Evolutionary conservation across 2,888 invertebrate genomes (phyloP).

Genomic region (Xestia xanthographa): DNA sequence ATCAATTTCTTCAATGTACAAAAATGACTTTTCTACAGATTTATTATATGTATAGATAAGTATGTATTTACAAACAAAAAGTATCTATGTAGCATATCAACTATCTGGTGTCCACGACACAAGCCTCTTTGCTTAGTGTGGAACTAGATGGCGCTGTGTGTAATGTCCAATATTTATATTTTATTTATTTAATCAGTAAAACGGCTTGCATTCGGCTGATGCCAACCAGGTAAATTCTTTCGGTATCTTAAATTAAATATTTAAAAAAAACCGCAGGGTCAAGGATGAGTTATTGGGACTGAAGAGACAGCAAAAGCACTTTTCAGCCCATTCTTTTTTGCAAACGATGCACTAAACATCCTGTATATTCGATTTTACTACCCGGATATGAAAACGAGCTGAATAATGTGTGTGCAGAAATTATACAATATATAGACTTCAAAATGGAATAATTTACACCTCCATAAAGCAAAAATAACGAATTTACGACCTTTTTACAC

Average conservation of each 20-base stretch:
- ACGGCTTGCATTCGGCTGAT: neutral
- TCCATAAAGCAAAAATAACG: conserved; percentile 16
- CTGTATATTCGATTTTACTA: neutral
- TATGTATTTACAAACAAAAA: no score
- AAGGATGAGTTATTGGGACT: neutral
- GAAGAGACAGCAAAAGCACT: neutral
- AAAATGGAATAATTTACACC: conserved; percentile 30
- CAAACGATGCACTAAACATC: neutral
- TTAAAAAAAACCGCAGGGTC: neutral
- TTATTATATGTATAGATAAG: no score
- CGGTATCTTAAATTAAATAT: no score
- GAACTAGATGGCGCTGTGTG: no score
- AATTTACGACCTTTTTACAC: conserved; percentile 32
- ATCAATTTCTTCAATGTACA: no score
- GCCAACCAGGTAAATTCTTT: neutral
- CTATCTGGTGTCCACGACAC: no score
- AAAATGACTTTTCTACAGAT: no score
- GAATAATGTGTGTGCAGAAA: neutral
- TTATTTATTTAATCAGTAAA: no score
- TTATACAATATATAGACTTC: neutral
- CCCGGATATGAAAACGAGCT: neutral
- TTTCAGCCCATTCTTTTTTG: neutral
- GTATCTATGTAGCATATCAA: no score
- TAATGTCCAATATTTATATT: no score
- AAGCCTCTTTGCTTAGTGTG: no score